These are phyloP conservation scores for Tyto alba DNA, from an alignment of 2,113 vertebrate genomes.

Conservation along the genomic window DNA sequence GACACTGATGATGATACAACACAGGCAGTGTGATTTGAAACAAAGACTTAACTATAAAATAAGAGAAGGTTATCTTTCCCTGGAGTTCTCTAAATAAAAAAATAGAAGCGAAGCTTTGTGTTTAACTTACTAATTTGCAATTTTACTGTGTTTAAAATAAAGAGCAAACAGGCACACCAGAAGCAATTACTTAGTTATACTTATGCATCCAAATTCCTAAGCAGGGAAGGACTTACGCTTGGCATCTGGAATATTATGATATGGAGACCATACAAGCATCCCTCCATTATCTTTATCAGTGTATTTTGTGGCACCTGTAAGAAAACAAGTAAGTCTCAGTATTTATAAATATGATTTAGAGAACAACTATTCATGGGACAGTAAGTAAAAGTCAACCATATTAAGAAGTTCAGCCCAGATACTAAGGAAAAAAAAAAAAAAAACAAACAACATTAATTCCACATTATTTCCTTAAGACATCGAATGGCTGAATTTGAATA, in stretches of 20 bases:
- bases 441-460: neutral
- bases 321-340: slow-evolving; percentile 41
- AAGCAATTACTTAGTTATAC: neutral
- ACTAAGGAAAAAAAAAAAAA: neutral
- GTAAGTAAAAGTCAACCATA: neutral
- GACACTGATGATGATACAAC: neutral
- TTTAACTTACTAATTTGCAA: neutral
- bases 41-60: neutral
- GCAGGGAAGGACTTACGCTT: slow-evolving; percentile 81
- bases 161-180: neutral
- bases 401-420: neutral
- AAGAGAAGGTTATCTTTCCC: neutral
- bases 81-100: neutral
- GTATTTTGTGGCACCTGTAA: slow-evolving; percentile 89
- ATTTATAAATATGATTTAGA: neutral
- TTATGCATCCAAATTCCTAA: neutral
- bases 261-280: slow-evolving; percentile 97
- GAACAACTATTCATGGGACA: neutral
- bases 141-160: neutral
- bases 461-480: neutral
- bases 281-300: slow-evolving; percentile 93
- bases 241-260: slow-evolving; percentile 86
- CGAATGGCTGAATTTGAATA: neutral
- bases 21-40: neutral
- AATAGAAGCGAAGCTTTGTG: neutral